Evolutionary conservation across 2,113 vertebrate genomes (phyloP).

Genomic region (Holacanthus passer): DNA sequence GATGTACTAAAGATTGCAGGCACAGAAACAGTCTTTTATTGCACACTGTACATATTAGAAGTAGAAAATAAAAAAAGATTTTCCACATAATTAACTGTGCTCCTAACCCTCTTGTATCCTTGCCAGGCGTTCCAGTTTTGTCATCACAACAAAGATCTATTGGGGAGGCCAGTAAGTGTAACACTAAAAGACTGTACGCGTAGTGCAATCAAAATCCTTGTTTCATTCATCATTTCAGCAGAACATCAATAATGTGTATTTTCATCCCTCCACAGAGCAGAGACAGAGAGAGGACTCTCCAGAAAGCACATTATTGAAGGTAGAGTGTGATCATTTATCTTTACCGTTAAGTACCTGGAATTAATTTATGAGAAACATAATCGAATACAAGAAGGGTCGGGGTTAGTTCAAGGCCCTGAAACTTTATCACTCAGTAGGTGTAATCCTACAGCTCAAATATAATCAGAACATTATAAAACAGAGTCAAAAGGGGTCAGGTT

Average conservation of each 20-base stretch:
- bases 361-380: not conserved
- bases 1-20: not conserved
- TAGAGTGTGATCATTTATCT: slow-evolving; percentile 56
- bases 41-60: too few relatives aligned
- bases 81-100: not conserved
- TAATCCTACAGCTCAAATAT: not conserved
- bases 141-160: slow-evolving; percentile 94
- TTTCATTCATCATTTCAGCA: slow-evolving; percentile 15
- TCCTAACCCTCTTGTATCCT: slow-evolving; percentile 26
- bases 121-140: slow-evolving; percentile 88
- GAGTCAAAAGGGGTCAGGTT: not conserved
- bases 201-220: not conserved
- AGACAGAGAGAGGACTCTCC: slow-evolving; percentile 92
- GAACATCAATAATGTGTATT: slow-evolving; percentile 35
- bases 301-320: slow-evolving; percentile 96
- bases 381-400: not conserved
- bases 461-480: not conserved
- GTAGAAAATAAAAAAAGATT: not conserved
- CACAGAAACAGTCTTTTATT: not conserved
- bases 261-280: slow-evolving; percentile 84
- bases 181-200: not conserved
- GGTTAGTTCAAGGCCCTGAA: not conserved
- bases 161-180: slow-evolving; percentile 94
- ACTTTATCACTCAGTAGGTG: not conserved
- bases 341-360: not conserved